Evolutionary conservation across 1,140 invertebrate species (phyloP).

Genomic region (Batillaria attramentaria): DNA sequence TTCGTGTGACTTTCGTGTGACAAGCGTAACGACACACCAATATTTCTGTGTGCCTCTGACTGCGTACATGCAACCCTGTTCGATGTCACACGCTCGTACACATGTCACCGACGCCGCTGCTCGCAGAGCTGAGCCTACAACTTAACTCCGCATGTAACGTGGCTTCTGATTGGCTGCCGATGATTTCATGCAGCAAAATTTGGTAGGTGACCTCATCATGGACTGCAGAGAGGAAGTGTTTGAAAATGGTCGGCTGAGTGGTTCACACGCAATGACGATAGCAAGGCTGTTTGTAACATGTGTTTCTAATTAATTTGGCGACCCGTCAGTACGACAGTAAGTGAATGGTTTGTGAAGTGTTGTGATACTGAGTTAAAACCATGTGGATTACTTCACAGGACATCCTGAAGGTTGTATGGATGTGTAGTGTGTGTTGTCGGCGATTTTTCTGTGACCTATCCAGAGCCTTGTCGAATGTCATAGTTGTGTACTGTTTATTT

Average conservation of each 20-base stretch:
- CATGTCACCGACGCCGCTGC: neutral
- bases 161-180: constrained; percentile 41
- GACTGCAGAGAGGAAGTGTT: constrained; percentile 33
- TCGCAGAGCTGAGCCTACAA: neutral
- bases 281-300: constrained; percentile 24
- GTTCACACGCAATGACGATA: constrained; percentile 29
- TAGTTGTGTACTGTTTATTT: constrained; percentile 21
- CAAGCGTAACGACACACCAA: neutral
- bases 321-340: neutral
- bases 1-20: neutral
- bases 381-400: constrained; percentile 23
- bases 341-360: neutral
- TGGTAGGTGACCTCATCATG: constrained; percentile 44
- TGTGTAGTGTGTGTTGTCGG: neutral
- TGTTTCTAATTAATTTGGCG: constrained; percentile 17
- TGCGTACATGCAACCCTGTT: neutral
- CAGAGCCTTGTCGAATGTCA: constrained; percentile 11
- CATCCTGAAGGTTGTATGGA: neutral
- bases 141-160: constrained; percentile 23
- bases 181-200: constrained; percentile 44
- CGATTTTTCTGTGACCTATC: constrained; percentile 20
- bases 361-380: neutral
- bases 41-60: neutral
- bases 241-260: constrained; percentile 38
- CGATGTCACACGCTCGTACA: constrained; percentile 17